phyloP scores from a whole-genome alignment of 2,113 vertebrate species.

The Tragelaphus scriptus region DNA sequence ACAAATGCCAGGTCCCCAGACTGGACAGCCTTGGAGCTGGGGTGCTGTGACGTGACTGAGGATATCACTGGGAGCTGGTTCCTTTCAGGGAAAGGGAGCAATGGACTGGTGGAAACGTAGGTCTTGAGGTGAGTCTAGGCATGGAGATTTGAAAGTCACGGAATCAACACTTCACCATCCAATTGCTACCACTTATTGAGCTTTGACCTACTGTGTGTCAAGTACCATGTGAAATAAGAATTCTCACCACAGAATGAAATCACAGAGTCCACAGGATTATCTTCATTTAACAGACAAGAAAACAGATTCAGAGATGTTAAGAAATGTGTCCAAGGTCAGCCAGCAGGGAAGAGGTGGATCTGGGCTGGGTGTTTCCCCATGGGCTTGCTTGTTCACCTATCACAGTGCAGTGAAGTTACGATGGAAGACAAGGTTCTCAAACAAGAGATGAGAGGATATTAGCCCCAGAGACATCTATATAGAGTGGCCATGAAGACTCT shows the following conservation, averaged over 20 bases:
- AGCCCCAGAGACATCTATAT: too few species aligned
- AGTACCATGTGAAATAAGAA: neutral
- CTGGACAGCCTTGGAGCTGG: neutral
- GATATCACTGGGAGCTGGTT: neutral
- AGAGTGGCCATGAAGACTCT: neutral
- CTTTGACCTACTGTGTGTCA: neutral
- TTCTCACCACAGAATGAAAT: neutral
- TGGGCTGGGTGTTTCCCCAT: neutral
- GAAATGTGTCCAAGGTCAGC: neutral
- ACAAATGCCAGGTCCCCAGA: neutral
- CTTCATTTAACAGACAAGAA: neutral
- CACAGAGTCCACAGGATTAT: neutral
- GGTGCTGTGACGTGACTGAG: neutral
- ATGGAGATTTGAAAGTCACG: neutral
- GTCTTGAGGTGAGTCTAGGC: neutral
- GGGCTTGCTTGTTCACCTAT: neutral
- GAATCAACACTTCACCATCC: neutral
- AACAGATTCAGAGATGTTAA: neutral
- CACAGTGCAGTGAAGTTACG: neutral
- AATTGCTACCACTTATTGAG: neutral
- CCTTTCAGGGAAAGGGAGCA: neutral
- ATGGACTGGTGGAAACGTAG: neutral
- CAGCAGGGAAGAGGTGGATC: neutral
- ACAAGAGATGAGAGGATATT: neutral
- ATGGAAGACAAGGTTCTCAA: neutral